Conservation (phyloP, 1,140 invertebrate genomes). For the Formica selysi region DNA sequence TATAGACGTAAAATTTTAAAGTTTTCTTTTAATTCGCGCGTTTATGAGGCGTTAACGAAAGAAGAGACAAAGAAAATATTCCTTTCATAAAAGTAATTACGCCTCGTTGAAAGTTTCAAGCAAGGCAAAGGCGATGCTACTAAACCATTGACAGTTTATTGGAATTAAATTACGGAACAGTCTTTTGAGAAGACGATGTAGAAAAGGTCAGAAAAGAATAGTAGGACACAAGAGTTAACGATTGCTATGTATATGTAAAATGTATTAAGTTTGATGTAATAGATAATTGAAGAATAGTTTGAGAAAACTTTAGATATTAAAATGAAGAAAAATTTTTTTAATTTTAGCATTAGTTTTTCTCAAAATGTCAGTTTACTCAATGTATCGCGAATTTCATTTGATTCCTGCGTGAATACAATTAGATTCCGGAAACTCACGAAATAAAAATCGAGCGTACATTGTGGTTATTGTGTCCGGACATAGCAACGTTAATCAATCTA, state of each 20-base stretch:
- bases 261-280: background rate
- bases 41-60: conserved; percentile 47
- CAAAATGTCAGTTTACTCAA: background rate
- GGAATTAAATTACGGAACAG: conserved; percentile 71
- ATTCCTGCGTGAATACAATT: background rate
- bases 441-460: background rate
- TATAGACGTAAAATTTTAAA: background rate
- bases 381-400: background rate
- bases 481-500: conserved; percentile 56
- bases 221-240: background rate
- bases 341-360: background rate
- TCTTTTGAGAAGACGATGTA: conserved; percentile 42
- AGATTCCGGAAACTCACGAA: background rate
- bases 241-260: background rate
- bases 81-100: conserved; percentile 59
- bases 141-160: conserved; percentile 70
- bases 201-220: background rate
- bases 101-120: conserved; percentile 62
- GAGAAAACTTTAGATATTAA: background rate
- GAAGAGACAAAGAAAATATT: background rate
- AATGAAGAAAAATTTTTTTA: background rate
- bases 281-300: conserved; percentile 6
- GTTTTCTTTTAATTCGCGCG: conserved; percentile 32
- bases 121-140: conserved; percentile 57
- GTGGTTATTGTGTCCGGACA: background rate